Conservation (phyloP, 1,140 invertebrate species). For the Calephelis virginiensis region DNA sequence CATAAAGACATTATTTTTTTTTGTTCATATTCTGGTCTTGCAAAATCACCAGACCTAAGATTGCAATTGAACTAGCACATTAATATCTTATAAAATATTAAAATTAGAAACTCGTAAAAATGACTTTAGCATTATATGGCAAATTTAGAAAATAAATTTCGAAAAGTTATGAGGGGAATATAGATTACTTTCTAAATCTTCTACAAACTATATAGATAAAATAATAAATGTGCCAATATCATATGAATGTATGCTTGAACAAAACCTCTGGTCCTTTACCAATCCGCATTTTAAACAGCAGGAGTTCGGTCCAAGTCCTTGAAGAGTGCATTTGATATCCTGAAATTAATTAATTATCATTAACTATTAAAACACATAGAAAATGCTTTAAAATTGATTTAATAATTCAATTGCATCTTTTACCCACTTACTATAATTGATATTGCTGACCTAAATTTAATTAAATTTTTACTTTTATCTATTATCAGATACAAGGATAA, state of each 20-base stretch:
- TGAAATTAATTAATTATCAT: constrained; percentile 45
- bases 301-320: constrained; percentile 64
- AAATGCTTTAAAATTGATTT: background rate
- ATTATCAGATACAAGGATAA: too few relatives aligned
- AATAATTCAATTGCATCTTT: background rate
- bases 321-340: constrained; percentile 65
- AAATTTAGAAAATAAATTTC: constrained; percentile 3
- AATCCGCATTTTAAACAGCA: constrained; percentile 46
- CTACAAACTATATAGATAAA: constrained; percentile 2
- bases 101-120: background rate
- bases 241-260: constrained; percentile 10
- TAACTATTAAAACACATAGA: constrained; percentile 1
- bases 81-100: background rate
- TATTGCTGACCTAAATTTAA: too few relatives aligned
- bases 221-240: constrained; percentile 4
- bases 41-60: too few relatives aligned
- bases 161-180: background rate
- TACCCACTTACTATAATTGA: background rate
- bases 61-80: background rate
- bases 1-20: too few relatives aligned
- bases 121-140: background rate
- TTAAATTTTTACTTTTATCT: too few relatives aligned
- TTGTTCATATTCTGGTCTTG: too few relatives aligned
- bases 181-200: background rate
- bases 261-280: background rate